These are phyloP conservation scores for Vulpes lagopus DNA, from an alignment of 2,113 vertebrate species.

Conservation along the genomic window DNA sequence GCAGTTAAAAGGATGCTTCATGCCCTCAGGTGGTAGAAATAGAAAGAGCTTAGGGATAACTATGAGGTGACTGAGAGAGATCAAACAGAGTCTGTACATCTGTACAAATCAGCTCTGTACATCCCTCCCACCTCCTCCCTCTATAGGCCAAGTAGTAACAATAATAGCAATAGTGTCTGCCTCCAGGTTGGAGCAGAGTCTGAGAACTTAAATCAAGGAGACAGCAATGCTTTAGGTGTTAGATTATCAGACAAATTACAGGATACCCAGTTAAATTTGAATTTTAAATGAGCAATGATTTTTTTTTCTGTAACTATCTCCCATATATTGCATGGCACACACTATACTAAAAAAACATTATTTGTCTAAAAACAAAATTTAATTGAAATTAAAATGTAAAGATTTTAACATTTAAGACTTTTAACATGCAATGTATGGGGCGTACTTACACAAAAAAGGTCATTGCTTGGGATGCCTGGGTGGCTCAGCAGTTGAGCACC, in stretches of 20 bases:
- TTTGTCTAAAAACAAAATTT: constrained; percentile 11
- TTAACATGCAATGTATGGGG: background rate
- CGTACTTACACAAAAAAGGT: background rate
- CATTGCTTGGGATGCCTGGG: background rate
- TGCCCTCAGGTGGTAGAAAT: background rate
- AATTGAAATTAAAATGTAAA: background rate
- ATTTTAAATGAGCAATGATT: constrained; percentile 36
- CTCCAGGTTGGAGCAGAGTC: background rate
- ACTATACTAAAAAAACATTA: background rate
- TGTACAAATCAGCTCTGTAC: background rate
- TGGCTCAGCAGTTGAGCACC: too few species aligned
- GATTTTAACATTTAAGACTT: background rate
- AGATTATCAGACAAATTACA: constrained; percentile 11
- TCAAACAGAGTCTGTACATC: background rate
- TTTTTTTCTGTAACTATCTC: background rate
- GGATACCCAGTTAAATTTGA: background rate
- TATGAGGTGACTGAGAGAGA: background rate
- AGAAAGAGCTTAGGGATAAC: background rate
- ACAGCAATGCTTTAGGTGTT: background rate
- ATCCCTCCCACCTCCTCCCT: background rate
- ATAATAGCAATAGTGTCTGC: background rate
- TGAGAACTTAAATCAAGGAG: background rate
- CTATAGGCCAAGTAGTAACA: background rate
- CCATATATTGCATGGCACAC: background rate
- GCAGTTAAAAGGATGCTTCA: background rate